Percentiles rank a stretch among this genome's conserved stretches.
phyloP scores from a whole-genome alignment of 1,140 invertebrate genomes.

The Drosophila setifemur region DNA sequence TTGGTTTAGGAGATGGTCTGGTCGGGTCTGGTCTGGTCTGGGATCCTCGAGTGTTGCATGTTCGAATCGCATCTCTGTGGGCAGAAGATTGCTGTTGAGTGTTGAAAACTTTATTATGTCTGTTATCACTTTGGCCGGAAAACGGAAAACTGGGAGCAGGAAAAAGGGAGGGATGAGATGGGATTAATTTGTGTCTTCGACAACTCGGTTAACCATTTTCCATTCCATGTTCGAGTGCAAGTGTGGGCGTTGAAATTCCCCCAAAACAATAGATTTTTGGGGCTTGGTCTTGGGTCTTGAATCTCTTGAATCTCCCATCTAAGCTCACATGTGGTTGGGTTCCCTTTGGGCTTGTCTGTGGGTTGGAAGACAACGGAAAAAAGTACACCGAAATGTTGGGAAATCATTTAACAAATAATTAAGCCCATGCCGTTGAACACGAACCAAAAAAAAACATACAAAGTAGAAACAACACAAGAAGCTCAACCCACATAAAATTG shows the following conservation, averaged over 20 bases:
- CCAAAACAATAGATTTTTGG: slow-evolving; percentile 31
- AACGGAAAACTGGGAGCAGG: background rate
- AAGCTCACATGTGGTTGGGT: slow-evolving; percentile 16
- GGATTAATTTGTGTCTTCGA: slow-evolving; percentile 55
- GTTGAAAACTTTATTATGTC: slow-evolving; percentile 68
- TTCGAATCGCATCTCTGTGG: slow-evolving; percentile 26
- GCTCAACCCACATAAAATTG: slow-evolving; percentile 7
- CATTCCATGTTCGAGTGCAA: slow-evolving; percentile 10
- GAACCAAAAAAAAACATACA: background rate
- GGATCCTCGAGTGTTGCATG: slow-evolving; percentile 38
- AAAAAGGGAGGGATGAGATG: slow-evolving; percentile 10
- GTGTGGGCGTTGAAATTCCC: slow-evolving; percentile 35
- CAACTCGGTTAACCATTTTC: slow-evolving; percentile 11
- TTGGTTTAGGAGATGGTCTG: background rate
- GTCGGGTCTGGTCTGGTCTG: background rate
- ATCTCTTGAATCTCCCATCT: background rate
- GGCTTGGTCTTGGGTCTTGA: slow-evolving; percentile 8
- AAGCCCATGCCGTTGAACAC: slow-evolving; percentile 55
- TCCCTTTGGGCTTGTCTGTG: slow-evolving; percentile 21
- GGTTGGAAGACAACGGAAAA: slow-evolving; percentile 15
- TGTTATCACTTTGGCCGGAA: slow-evolving; percentile 49
- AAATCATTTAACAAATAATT: slow-evolving; percentile 75
- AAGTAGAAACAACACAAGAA: background rate
- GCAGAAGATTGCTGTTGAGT: slow-evolving; percentile 31
- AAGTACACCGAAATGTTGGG: slow-evolving; percentile 30